Percentiles rank a stretch among this genome's conserved stretches.
Conservation (phyloP, 2,888 invertebrate genomes). For the Lissonota sp. region DNA sequence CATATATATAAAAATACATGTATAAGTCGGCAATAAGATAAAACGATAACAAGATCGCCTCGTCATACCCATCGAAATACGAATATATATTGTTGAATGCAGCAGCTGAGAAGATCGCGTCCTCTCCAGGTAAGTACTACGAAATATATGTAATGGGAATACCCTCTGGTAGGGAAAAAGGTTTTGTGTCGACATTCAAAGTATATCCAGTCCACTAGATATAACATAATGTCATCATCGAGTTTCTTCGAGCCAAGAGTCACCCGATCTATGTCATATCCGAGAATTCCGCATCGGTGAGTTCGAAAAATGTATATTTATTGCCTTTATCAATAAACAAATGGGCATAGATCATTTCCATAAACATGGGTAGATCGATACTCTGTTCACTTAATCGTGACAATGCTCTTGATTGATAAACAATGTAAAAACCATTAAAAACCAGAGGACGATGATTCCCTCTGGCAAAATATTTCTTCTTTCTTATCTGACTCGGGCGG, state of each 20-base stretch:
- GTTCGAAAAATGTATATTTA: too few species aligned
- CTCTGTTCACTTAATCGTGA: too few species aligned
- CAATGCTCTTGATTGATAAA: too few species aligned
- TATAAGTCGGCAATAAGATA: conserved; percentile 55
- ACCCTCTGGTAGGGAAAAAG: not conserved
- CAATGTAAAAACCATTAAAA: too few species aligned
- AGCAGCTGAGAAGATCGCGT: not conserved
- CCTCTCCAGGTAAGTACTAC: not conserved
- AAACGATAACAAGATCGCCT: conserved; percentile 69
- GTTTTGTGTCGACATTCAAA: conserved; percentile 15
- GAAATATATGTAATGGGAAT: too few species aligned
- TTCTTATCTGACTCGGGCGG: too few species aligned
- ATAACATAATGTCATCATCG: conserved; percentile 1
- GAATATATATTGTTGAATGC: conserved; percentile 57
- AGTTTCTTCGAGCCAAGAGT: conserved; percentile 18
- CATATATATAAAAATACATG: not conserved
- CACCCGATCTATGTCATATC: conserved; percentile 15
- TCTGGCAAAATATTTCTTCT: too few species aligned
- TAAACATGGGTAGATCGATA: too few species aligned
- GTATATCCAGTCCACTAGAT: not conserved
- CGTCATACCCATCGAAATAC: conserved; percentile 70
- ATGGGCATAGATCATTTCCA: too few species aligned
- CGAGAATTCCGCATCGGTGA: too few species aligned
- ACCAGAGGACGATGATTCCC: too few species aligned
- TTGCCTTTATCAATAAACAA: too few species aligned